phyloP scores from a whole-genome alignment of 2,888 invertebrate species.

The Bibio marci region DNA sequence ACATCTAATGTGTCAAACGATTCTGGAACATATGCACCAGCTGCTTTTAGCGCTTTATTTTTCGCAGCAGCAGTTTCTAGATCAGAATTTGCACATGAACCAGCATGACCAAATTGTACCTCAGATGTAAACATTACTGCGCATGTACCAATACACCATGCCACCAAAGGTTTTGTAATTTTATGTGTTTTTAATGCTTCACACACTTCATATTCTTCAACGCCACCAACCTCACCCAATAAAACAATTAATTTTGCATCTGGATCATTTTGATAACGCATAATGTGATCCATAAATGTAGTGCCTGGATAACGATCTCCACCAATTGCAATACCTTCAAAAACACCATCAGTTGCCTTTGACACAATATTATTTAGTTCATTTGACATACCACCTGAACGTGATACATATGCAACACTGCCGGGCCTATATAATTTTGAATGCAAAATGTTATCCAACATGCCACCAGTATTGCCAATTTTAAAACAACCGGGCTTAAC shows the following conservation, averaged over 20 bases:
- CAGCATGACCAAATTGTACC: conserved; percentile 99
- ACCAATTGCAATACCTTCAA: conserved; percentile 95
- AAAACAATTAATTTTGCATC: conserved; percentile 89
- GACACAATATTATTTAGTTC: conserved; percentile 96
- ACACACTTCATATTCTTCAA: conserved; percentile 94
- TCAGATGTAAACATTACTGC: conserved; percentile 73
- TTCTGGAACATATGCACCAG: conserved; percentile 80
- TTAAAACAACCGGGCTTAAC: conserved; percentile 98
- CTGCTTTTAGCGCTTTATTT: conserved; percentile 63
- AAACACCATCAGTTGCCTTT: conserved; percentile 91
- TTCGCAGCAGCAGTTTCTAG: conserved; percentile 87
- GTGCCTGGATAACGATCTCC: conserved; percentile 97
- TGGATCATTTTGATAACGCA: conserved; percentile 65
- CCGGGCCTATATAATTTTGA: conserved; percentile 94
- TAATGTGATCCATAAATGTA: conserved; percentile 92
- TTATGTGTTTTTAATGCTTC: conserved; percentile 60
- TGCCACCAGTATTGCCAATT: conserved; percentile 98
- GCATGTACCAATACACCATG: conserved; percentile 96
- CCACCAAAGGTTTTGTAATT: conserved; percentile 87
- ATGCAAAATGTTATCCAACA: conserved; percentile 98
- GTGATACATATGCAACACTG: conserved; percentile 94
- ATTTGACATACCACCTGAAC: conserved; percentile 99
- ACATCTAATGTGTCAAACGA: conserved; percentile 87
- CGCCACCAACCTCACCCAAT: conserved; percentile 96
- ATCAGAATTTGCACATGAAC: conserved; percentile 90